phyloP scores from a whole-genome alignment of 2,888 invertebrate genomes.

The Orthosia gothica region DNA sequence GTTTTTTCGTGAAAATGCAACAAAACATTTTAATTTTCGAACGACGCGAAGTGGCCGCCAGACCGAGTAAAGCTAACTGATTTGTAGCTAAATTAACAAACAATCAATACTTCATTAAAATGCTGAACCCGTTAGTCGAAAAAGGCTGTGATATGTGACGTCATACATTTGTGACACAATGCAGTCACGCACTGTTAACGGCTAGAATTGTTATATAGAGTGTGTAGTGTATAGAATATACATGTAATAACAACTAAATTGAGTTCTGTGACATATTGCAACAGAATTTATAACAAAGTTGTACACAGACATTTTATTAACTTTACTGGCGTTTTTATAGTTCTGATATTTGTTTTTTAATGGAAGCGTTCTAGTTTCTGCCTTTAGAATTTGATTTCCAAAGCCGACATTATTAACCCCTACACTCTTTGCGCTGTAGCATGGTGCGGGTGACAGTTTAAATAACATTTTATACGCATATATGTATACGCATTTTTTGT shows the following conservation, averaged over 20 bases:
- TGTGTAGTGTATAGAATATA: background rate
- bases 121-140: slow-evolving; percentile 64
- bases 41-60: slow-evolving; percentile 16
- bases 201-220: background rate
- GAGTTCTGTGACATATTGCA: slow-evolving; percentile 4
- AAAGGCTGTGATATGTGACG: slow-evolving; percentile 44
- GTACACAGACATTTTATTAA: slow-evolving; percentile 26
- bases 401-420: slow-evolving; percentile 40
- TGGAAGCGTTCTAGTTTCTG: slow-evolving; percentile 27
- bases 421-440: too few relatives aligned
- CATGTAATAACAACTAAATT: slow-evolving; percentile 12
- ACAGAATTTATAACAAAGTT: slow-evolving; percentile 15
- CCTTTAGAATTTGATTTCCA: slow-evolving; percentile 45
- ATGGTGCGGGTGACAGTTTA: too few relatives aligned
- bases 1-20: slow-evolving; percentile 68
- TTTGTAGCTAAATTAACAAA: slow-evolving; percentile 72
- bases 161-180: slow-evolving; percentile 34
- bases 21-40: slow-evolving; percentile 73
- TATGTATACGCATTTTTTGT: too few relatives aligned
- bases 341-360: slow-evolving; percentile 31
- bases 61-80: slow-evolving; percentile 49
- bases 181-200: slow-evolving; percentile 28
- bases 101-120: slow-evolving; percentile 75
- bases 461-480: too few relatives aligned
- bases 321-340: slow-evolving; percentile 14